Percentiles rank a stretch among this genome's conserved stretches.
These are phyloP conservation scores for Caenorhabditis wallacei DNA, from an alignment of 2,888 invertebrate species.

Conservation along the genomic window DNA sequence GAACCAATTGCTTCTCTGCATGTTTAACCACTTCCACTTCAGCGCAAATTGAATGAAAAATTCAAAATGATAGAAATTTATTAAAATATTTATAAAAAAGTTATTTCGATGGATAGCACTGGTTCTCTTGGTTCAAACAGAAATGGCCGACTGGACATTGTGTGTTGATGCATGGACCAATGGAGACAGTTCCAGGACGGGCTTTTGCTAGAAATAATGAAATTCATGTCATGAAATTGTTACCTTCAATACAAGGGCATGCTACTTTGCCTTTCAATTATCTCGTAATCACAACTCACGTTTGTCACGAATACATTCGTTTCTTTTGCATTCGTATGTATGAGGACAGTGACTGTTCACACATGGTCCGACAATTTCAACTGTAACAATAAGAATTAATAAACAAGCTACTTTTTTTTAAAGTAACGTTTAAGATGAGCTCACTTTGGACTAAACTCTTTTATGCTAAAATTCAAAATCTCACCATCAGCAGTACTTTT, in stretches of 20 bases:
- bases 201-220: conserved; percentile 64
- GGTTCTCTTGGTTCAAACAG: conserved; percentile 72
- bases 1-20: neutral
- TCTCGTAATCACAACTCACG: too few species aligned
- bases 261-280: too few species aligned
- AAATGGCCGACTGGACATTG: conserved; percentile 76
- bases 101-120: conserved; percentile 73
- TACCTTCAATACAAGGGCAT: too few species aligned
- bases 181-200: conserved; percentile 65
- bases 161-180: conserved; percentile 80
- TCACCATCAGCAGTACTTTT: conserved; percentile 37
- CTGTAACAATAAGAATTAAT: conserved; percentile 67
- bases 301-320: conserved; percentile 70
- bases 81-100: neutral
- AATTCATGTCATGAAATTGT: too few species aligned
- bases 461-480: neutral
- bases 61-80: conserved; percentile 20
- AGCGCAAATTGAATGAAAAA: conserved; percentile 8
- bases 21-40: neutral
- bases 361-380: conserved; percentile 77
- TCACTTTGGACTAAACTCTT: too few species aligned
- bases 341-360: conserved; percentile 79
- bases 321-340: conserved; percentile 74
- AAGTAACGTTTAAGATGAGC: too few species aligned
- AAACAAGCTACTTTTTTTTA: too few species aligned